Evolutionary conservation across 2,888 invertebrate species (phyloP), one percentile per base, ranked within the genome.

Genomic region (Physocephala rufipes): DNA sequence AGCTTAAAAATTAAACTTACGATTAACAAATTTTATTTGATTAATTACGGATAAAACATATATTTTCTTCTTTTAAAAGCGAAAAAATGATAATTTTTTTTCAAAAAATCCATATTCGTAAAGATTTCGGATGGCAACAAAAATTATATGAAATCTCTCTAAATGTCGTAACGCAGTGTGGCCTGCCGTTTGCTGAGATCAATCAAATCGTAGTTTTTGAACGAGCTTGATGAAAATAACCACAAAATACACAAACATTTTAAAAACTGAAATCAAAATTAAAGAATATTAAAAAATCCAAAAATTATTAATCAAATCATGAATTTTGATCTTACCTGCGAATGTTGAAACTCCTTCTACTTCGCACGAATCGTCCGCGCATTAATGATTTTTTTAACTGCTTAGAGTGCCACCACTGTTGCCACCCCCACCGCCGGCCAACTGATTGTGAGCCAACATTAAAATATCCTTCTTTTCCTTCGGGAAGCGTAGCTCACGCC

Each of bases 381-480:
- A 9, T 58, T 13, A n/a, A 19, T 28, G 49, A n/a, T 51, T 62
- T 24, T 62, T 62, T 82, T 76, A 82, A 70, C 82, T 80, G 64
- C 82, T 81, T 71, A 82, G 77, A 12, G 79, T 75, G 67, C 79
- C 81, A 75, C 90, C 76, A 70, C 78, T 69, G 51, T 76, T 75
- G 64, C 77, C 76, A 59, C 79, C 77, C 70, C 79, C 82, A 67
- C 83, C 84, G 36, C 86, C 86, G 76, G 90, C 88, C 78, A 95
- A 90, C 85, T 96, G 95, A 81, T 94, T 92, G 81, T 94, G 90
- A 21, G 96, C 96, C 81, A 95, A 89, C 88, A 95, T 92, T 65
- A 97, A 88, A 83, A 97, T 97, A 86, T 97, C 96, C 84, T 96
- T 93, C 86, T 97, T 97, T 87, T 97, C 97, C 87, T 97, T 97